Evolutionary conservation across 2,113 vertebrate genomes (phyloP).

Genomic region (Pseudonaja textilis): DNA sequence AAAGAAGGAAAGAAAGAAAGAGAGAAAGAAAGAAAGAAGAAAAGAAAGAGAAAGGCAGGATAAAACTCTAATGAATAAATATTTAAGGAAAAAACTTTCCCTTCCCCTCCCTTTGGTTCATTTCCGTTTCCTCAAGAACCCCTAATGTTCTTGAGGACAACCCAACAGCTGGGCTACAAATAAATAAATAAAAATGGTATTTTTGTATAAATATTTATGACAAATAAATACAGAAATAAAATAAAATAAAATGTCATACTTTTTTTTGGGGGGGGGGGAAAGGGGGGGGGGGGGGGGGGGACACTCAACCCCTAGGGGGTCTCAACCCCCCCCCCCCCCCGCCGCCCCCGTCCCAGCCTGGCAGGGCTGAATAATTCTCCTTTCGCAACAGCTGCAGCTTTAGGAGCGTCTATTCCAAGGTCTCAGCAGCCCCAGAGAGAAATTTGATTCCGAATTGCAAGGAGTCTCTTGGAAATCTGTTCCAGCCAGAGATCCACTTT

Average conservation of each 20-base stretch:
- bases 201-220: too few relatives aligned
- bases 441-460: neutral
- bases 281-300: neutral
- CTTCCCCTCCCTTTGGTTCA: neutral
- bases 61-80: neutral
- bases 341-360: too few relatives aligned
- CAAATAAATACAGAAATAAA: too few relatives aligned
- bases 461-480: neutral
- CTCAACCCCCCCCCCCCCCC: neutral
- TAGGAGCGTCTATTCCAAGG: neutral
- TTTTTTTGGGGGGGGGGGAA: too few relatives aligned
- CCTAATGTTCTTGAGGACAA: neutral
- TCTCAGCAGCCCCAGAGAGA: neutral
- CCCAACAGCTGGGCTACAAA: neutral
- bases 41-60: too few relatives aligned
- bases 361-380: neutral
- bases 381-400: neutral
- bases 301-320: neutral
- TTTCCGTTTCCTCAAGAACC: neutral
- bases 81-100: neutral
- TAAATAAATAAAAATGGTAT: too few relatives aligned
- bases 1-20: too few relatives aligned
- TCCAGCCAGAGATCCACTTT: conserved; percentile 9
- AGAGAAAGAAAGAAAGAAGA: too few relatives aligned
- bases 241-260: too few relatives aligned